Evolutionary conservation across 2,797 vertebrate genomes (phyloP), one percentile per base, ranked within the genome.

Genomic region (Typhlichthys subterraneus): DNA sequence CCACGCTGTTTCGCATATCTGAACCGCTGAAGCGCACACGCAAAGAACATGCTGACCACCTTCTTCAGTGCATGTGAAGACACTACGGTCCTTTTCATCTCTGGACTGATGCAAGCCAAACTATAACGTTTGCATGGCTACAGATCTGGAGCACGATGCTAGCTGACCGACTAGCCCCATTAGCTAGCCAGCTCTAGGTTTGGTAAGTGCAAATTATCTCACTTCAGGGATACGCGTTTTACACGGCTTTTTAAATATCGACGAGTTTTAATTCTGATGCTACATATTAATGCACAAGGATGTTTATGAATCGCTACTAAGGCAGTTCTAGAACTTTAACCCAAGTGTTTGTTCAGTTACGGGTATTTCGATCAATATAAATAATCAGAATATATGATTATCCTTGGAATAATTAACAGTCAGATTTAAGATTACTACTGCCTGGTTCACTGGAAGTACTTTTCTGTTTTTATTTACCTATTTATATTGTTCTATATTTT

Each of bases 71-170:
- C 45, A 0, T 11, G 3, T 57, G 33, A 61, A 4, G 1, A 52
- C 60, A 63, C 46, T 67, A 80, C 75, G 52, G 14, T 76, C 49
- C 59, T 73, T 53, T 65, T 76, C 3, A 67, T 70, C 74, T 76
- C 69, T 75, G 75, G 68, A 71, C 82, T 65, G 65, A 70, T 63
- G 79, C 60, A 45, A 60, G 56, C 51, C 77, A 12, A 45, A 45
- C 73, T 81, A 76, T 23, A 84, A 63, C 59, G 33, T 63, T 64
- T 78, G 63, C 63, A 66, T 81, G 81, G 86, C 85, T 75, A 19
- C 69, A 78, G 80, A 79, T 23, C 23, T 53, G 82, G 75, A 79
- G 53, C 77, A 70, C 77, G 81, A 79, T 79, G 85, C 85, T 88
- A 90, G 70, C 77, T 60, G 14, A 31, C 23, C 10, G 19, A 17